Evolutionary conservation across 2,113 vertebrate species (phyloP), one percentile per base, ranked within the genome.

Genomic region (Rynchops niger): DNA sequence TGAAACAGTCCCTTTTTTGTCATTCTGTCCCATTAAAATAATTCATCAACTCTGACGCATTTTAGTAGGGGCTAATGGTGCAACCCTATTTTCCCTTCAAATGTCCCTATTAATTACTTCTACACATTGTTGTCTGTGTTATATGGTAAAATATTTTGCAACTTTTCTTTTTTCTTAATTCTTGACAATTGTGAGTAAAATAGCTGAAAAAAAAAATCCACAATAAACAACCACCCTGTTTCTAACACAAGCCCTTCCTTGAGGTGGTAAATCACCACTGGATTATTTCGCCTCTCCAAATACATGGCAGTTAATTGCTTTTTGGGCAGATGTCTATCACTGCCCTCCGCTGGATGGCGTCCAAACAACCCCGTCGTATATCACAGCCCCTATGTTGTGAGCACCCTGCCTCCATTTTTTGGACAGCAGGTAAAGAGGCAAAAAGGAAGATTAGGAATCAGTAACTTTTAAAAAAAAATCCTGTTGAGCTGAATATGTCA

Each of bases 1-100:
- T 92, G 95, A 78, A 97, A 92, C 87, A 87, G 91, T 95, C 94
- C 94, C 93, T 95, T 96, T 97, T 97, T 95, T 97, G 97, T 97
- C 96, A 97, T 96, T 94, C 91, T 95, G 89, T 95, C 88, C 96
- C 88, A 92, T 97, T 96, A 97, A 97, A 97, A 97, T 86, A 95
- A 98, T 97, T 97, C 80, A 97, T 97, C 97, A 98, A 84, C 67
- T 90, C 89, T 3, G 21, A 47, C 43, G 77, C 34, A 67, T 91
- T 96, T 96, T 92, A 91, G 83, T 78, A 77, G 90, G 82, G 79
- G 94, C 96, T 94, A 96, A 87, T 95, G 92, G 88, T 79, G 77
- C 30, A 13, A 95, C 95, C 95, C 88, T 88, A 47, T 86, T 97
- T 93, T 94, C 90, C 93, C 91, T 96, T 94, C 96, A 83, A 78